Evolutionary conservation across 2,113 vertebrate genomes (phyloP).

Genomic region (Cathartes aura): DNA sequence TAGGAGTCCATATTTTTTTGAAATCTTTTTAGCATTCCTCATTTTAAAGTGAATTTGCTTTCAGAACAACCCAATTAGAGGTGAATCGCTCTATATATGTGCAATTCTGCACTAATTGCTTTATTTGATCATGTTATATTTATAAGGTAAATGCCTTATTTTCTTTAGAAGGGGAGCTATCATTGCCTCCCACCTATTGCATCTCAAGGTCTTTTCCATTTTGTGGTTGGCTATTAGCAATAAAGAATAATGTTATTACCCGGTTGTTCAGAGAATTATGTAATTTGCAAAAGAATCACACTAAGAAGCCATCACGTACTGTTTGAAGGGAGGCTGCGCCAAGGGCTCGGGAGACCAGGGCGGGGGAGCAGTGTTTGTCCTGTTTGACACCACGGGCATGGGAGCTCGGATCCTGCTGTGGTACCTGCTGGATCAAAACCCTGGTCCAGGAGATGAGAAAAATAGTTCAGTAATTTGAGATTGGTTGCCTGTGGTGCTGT

Average conservation of each 20-base stretch:
- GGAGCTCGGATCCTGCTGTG: accelerated
- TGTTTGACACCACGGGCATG: accelerated
- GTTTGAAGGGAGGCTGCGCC: background rate
- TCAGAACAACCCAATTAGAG: slow-evolving; percentile 44
- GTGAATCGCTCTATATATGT: slow-evolving; percentile 26
- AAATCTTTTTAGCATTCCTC: slow-evolving; percentile 24
- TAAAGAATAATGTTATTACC: background rate
- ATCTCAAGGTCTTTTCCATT: slow-evolving; percentile 17
- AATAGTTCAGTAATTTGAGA: accelerated
- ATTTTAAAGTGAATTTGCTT: slow-evolving; percentile 52
- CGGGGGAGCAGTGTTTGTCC: accelerated
- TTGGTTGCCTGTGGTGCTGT: background rate
- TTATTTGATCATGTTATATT: slow-evolving; percentile 48
- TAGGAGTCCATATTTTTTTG: background rate
- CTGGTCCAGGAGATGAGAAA: background rate
- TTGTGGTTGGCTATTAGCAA: background rate
- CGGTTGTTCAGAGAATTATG: background rate
- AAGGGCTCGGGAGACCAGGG: accelerated
- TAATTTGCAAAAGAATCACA: background rate
- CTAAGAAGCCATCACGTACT: accelerated
- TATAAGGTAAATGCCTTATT: slow-evolving; percentile 39
- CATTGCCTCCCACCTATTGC: background rate
- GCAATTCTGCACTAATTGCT: slow-evolving; percentile 33
- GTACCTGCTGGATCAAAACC: background rate
- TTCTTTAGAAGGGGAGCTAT: background rate